A percentile compares a stretch with the other conserved stretches of the same genome.
These are phyloP conservation scores for Anoura caudifer DNA, from an alignment of 2,113 vertebrate species.

Conservation along the genomic window DNA sequence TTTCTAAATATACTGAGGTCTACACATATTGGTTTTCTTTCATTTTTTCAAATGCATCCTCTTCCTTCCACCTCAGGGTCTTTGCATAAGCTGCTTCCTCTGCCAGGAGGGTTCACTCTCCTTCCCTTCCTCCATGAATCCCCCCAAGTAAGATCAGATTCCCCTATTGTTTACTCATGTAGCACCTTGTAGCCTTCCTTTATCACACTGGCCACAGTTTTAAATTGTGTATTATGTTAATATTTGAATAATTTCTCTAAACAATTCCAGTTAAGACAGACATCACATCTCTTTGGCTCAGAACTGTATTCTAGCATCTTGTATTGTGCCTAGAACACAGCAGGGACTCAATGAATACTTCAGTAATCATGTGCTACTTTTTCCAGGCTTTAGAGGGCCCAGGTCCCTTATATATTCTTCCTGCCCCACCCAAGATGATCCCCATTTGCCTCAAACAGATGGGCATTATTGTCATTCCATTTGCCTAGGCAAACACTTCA, in stretches of 20 bases:
- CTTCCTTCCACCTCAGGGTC: neutral
- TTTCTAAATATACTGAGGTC: neutral
- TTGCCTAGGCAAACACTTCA: neutral
- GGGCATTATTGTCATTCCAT: neutral
- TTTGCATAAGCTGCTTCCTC: neutral
- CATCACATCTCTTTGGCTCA: neutral
- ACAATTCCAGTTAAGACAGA: neutral
- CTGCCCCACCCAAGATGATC: neutral
- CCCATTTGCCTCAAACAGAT: neutral
- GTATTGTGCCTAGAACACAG: neutral
- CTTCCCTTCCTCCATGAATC: neutral
- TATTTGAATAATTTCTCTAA: neutral
- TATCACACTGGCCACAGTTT: neutral
- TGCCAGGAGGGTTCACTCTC: neutral
- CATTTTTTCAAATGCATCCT: neutral
- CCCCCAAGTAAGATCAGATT: neutral
- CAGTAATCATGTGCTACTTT: neutral
- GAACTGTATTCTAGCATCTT: neutral
- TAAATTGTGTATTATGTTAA: neutral
- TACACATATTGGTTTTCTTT: neutral
- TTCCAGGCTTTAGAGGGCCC: neutral
- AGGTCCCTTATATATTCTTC: neutral
- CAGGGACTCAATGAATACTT: neutral
- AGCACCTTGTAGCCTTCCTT: neutral
- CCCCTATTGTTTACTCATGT: neutral